These are phyloP conservation scores for Trissolcus basalis DNA, from an alignment of 1,140 invertebrate species.

Conservation along the genomic window DNA sequence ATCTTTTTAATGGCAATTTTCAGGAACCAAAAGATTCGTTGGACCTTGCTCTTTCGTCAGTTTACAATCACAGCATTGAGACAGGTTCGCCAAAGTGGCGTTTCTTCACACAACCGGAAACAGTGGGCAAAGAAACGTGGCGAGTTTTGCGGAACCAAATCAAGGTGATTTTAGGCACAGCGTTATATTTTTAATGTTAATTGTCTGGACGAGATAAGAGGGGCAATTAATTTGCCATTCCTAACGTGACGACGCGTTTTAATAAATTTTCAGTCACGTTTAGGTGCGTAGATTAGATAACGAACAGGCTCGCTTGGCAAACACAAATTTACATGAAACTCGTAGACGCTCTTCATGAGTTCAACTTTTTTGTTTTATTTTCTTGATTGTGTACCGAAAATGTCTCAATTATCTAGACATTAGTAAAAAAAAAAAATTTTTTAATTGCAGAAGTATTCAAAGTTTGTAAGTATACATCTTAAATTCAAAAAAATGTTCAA, in stretches of 20 bases:
- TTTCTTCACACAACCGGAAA: slow-evolving; percentile 67
- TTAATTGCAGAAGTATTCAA: no score
- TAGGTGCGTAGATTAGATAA: slow-evolving; percentile 63
- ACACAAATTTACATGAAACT: slow-evolving; percentile 65
- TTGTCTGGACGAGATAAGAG: slow-evolving; percentile 55
- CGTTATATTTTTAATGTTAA: slow-evolving; percentile 41
- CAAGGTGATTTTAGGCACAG: slow-evolving; percentile 59
- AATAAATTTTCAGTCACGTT: slow-evolving; percentile 67
- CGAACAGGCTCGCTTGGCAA: slow-evolving; percentile 56
- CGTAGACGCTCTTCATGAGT: slow-evolving; percentile 7
- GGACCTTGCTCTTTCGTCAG: slow-evolving; percentile 66
- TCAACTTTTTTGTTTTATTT: no score
- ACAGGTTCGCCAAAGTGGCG: slow-evolving; percentile 65
- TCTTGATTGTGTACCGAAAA: no score
- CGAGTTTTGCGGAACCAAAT: slow-evolving; percentile 70
- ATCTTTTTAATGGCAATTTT: no score
- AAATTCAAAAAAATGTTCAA: no score
- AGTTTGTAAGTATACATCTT: slow-evolving; percentile 62
- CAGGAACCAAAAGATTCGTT: slow-evolving; percentile 69
- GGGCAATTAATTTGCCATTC: slow-evolving; percentile 60
- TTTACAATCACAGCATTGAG: slow-evolving; percentile 67
- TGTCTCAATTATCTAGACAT: no score
- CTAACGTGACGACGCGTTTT: slow-evolving; percentile 61
- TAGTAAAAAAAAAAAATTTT: no score
- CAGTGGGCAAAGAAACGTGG: slow-evolving; percentile 68